These are phyloP conservation scores for Odiellus spinosus DNA, from an alignment of 2,888 invertebrate species.

Conservation along the genomic window DNA sequence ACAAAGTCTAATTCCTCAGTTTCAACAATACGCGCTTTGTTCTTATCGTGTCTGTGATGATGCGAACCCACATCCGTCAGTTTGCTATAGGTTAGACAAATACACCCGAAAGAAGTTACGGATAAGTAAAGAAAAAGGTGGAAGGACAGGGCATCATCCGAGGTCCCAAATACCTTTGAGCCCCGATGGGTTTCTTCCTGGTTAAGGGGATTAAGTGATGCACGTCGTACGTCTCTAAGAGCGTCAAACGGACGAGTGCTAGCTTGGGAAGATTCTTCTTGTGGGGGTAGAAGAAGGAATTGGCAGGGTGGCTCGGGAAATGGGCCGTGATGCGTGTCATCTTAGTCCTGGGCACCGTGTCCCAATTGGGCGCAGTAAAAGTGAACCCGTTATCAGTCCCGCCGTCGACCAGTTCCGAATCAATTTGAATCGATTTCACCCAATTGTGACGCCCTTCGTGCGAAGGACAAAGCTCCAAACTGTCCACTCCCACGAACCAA, in stretches of 20 bases:
- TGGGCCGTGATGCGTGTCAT: slow-evolving; percentile 75
- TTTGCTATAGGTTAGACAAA: too few relatives aligned
- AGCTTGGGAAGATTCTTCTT: slow-evolving; percentile 70
- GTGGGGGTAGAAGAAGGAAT: slow-evolving; percentile 85
- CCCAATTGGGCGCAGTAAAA: slow-evolving; percentile 93
- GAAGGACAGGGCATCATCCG: too few relatives aligned
- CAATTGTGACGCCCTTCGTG: slow-evolving; percentile 47
- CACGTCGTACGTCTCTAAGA: slow-evolving; percentile 22
- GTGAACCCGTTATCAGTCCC: slow-evolving; percentile 91
- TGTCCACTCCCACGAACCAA: slow-evolving; percentile 81
- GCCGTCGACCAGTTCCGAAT: slow-evolving; percentile 81
- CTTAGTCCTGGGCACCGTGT: slow-evolving; percentile 71
- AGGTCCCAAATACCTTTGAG: too few relatives aligned
- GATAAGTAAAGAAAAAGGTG: too few relatives aligned
- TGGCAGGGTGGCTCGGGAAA: slow-evolving; percentile 79
- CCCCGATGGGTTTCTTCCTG: too few relatives aligned
- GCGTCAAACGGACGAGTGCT: slow-evolving; percentile 49
- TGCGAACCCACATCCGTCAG: too few relatives aligned
- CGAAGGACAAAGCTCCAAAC: slow-evolving; percentile 74
- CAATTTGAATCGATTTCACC: slow-evolving; percentile 74
- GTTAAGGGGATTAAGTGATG: too few relatives aligned
- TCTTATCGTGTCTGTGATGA: too few relatives aligned
- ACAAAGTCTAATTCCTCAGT: too few relatives aligned
- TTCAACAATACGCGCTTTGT: too few relatives aligned
- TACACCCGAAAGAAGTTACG: too few relatives aligned